phyloP scores from a whole-genome alignment of 2,113 vertebrate species.

The Vulpes vulpes region DNA sequence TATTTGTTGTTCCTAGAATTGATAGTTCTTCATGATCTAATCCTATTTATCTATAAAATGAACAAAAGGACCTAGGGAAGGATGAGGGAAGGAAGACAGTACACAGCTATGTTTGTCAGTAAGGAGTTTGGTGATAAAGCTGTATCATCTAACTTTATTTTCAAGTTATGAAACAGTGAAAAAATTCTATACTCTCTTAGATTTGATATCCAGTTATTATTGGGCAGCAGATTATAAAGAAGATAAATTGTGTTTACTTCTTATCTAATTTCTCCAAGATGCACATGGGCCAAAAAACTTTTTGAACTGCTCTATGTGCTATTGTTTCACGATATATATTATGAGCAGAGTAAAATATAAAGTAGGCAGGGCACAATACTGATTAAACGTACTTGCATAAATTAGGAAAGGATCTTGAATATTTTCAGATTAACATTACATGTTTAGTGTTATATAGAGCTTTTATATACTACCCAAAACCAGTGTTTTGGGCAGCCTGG shows the following conservation, averaged over 20 bases:
- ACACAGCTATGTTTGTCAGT: background rate
- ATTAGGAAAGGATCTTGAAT: constrained; percentile 7
- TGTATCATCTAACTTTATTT: constrained; percentile 49
- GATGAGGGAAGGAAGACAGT: background rate
- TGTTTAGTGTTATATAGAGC: background rate
- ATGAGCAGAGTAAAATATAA: background rate
- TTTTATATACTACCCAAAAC: background rate
- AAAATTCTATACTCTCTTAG: background rate
- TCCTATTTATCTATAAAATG: background rate
- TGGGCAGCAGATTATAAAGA: constrained; percentile 1
- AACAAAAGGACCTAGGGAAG: background rate
- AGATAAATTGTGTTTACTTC: background rate
- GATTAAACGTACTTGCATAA: background rate
- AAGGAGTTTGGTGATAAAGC: background rate
- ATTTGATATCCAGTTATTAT: background rate
- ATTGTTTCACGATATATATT: background rate
- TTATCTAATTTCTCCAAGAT: background rate
- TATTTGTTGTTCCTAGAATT: background rate
- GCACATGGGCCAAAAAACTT: background rate
- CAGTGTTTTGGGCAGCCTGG: too few species aligned
- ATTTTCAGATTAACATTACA: background rate
- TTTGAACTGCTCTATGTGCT: background rate
- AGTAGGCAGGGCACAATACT: background rate
- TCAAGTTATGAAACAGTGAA: constrained; percentile 10
- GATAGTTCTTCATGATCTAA: background rate